These are phyloP conservation scores for Protophormia terraenovae DNA, from an alignment of 2,888 invertebrate genomes.

Conservation along the genomic window DNA sequence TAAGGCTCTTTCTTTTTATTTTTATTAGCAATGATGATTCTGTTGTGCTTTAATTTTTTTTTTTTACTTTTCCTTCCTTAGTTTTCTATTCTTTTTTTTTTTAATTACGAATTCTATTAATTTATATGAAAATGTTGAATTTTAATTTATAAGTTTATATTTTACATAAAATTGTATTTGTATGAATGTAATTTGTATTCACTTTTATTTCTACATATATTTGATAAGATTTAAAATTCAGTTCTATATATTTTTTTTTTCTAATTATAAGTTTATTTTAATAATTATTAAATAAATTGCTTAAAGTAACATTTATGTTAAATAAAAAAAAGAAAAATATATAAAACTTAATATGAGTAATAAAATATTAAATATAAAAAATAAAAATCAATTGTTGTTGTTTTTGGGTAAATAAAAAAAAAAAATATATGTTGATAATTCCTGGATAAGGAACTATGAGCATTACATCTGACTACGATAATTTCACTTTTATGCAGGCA, in stretches of 20 bases:
- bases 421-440: no score
- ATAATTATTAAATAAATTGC: constrained; percentile 3
- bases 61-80: neutral
- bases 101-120: neutral
- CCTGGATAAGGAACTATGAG: no score
- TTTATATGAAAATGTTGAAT: neutral
- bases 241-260: neutral
- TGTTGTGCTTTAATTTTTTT: neutral
- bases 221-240: neutral
- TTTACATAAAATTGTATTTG: neutral
- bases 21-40: neutral
- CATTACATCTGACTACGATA: no score
- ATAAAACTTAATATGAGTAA: constrained; percentile 11
- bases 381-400: neutral
- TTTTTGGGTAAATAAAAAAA: no score
- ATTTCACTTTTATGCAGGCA: no score
- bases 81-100: neutral
- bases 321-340: neutral
- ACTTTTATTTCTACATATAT: no score
- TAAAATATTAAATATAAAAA: constrained; percentile 3
- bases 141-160: constrained; percentile 9
- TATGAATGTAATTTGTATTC: neutral
- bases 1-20: constrained; percentile 4
- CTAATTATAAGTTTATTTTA: constrained; percentile 20
- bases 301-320: constrained; percentile 18